Base-by-base conservation (phyloP, 2,888 invertebrate species). In the Eumerus sabulonum region DNA sequence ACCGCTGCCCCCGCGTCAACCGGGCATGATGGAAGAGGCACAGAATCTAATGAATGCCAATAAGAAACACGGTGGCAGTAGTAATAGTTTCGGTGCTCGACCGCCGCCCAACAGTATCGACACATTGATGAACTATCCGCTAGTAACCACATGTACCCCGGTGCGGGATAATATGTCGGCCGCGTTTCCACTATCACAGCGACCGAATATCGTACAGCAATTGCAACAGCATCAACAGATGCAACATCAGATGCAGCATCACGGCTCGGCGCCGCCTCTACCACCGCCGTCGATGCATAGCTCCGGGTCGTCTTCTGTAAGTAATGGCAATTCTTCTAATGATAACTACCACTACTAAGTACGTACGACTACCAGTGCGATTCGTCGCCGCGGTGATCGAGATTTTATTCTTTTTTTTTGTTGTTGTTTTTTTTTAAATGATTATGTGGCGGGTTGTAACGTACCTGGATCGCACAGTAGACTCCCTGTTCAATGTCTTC, bases 1-100 rank as follows among this genome's bases (percentile, higher is more conserved):
- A 82, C 92, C 92, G 27, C 87, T 92, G 84, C 92, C 92, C 67
- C 92, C 92, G 17, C 90, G 92, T 83, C 90, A 91, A 84, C 90
- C 90, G 11, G 90, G 90, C 60, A 87, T 89, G 87, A 83, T 89
- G 85, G 85, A 87, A 47, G 89, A 89, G 82, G 83, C 85, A 44
- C 83, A 82, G 74, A 82, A 83, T 64, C 38, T 82, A 5, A 47
- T 81, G 19, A 83, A 83, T 27, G 76, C 63, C 38, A 76, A 66
- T 35, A 82, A 82, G 45, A 50, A 81, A 40, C 62, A 82, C 50
- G 19, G 67, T 13, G 63, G 70, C 14, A 77, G 60, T 14, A 77
- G 60, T 14, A 47, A 54, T 59, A 66, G 62, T 11, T 72, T 71
- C 38, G 77, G 59, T 40, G 84, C 76, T 1, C 84, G 88, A 40